Percentiles rank a stretch among this genome's conserved stretches.
These are phyloP conservation scores for Mechanitis mazaeus DNA, from an alignment of 2,888 invertebrate genomes.

Conservation along the genomic window DNA sequence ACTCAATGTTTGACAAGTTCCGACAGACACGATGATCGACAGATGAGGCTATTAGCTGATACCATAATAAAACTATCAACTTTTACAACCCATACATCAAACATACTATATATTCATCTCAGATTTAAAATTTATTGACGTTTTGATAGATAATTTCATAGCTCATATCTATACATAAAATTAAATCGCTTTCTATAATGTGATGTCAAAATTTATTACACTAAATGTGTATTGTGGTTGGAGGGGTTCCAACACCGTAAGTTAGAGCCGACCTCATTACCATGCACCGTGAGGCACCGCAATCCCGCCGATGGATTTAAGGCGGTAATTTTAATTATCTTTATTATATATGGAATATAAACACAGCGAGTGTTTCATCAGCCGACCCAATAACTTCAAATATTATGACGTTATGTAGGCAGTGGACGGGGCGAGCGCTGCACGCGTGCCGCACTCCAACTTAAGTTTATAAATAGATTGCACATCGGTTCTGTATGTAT, in stretches of 20 bases:
- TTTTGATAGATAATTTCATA: slow-evolving; percentile 44
- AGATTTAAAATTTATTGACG: slow-evolving; percentile 52
- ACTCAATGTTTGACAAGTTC: slow-evolving; percentile 5
- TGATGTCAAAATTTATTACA: slow-evolving; percentile 37
- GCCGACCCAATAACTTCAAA: slow-evolving; percentile 67
- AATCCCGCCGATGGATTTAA: slow-evolving; percentile 33
- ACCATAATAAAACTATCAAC: slow-evolving; percentile 39
- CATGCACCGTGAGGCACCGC: slow-evolving; percentile 13
- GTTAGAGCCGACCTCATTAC: slow-evolving; percentile 39
- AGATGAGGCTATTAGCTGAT: slow-evolving; percentile 23
- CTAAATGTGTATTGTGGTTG: slow-evolving; percentile 54
- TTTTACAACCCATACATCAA: slow-evolving; percentile 40
- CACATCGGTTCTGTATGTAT: slow-evolving; percentile 65
- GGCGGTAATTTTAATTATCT: slow-evolving; percentile 39
- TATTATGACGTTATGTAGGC: slow-evolving; percentile 63
- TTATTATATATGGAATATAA: slow-evolving; percentile 33
- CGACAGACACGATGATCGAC: slow-evolving; percentile 16
- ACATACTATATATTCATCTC: slow-evolving; percentile 46
- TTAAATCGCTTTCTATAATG: slow-evolving; percentile 36
- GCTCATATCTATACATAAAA: slow-evolving; percentile 64
- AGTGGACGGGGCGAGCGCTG: slow-evolving; percentile 44
- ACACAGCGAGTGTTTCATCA: slow-evolving; percentile 54
- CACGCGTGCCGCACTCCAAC: slow-evolving; percentile 64
- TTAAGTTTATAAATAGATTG: slow-evolving; percentile 73
- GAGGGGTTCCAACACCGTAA: slow-evolving; percentile 56